Percentiles rank a stretch among this genome's conserved stretches.
phyloP scores from a whole-genome alignment of 2,113 vertebrate species.

The Podocnemis expansa region DNA sequence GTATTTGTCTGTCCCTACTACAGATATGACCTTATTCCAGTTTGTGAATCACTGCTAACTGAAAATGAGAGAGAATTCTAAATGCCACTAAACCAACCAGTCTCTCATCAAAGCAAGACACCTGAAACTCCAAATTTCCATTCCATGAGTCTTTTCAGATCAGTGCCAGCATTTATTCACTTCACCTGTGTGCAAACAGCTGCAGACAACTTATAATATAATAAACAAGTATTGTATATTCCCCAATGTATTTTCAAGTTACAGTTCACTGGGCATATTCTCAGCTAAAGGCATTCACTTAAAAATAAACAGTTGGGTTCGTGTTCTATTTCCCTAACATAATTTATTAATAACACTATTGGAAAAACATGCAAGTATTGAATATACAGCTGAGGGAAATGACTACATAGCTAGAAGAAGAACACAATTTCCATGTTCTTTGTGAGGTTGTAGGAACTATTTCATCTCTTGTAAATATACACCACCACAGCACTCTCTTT shows the following conservation, averaged over 20 bases:
- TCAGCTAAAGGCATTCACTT: background rate
- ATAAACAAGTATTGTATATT: background rate
- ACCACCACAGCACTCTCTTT: background rate
- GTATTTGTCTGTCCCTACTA: background rate
- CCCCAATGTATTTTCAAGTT: background rate
- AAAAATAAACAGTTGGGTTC: background rate
- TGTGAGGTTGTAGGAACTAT: background rate
- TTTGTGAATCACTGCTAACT: background rate
- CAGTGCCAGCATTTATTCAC: background rate
- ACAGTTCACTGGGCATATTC: background rate
- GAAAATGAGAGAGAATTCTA: background rate
- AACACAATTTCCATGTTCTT: background rate
- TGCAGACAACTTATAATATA: background rate
- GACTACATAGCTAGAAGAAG: background rate
- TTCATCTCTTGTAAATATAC: background rate
- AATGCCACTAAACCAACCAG: background rate
- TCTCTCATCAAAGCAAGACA: background rate
- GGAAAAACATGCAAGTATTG: background rate
- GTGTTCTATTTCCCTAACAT: constrained; percentile 19
- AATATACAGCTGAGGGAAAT: background rate
- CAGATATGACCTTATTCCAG: background rate
- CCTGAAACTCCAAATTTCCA: background rate
- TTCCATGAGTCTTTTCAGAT: background rate
- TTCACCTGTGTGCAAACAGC: background rate
- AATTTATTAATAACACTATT: background rate